A percentile compares a stretch with the other conserved stretches of the same genome.
Evolutionary conservation across 2,888 invertebrate genomes (phyloP).

Genomic region (Drosophila lutescens): DNA sequence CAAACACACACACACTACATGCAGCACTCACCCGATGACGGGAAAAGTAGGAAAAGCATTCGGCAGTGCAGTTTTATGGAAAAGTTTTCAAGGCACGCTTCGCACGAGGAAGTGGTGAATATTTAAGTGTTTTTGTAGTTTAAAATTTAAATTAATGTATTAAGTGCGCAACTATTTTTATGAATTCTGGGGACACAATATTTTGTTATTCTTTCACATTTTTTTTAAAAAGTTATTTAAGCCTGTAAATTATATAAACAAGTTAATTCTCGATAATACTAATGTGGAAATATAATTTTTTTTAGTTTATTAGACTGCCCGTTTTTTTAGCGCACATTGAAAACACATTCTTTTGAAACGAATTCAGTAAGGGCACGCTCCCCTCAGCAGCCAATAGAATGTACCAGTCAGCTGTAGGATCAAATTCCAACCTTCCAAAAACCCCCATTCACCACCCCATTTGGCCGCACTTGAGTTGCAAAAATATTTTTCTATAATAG

Average conservation of each 20-base stretch:
- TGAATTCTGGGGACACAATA: too few species aligned
- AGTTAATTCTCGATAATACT: too few species aligned
- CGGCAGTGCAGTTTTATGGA: slow-evolving; percentile 32
- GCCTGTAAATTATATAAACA: too few species aligned
- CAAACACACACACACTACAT: slow-evolving; percentile 16
- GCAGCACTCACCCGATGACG: not conserved
- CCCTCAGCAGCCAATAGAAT: slow-evolving; percentile 59
- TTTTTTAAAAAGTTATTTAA: too few species aligned
- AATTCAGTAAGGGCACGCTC: too few species aligned
- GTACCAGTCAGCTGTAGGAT: slow-evolving; percentile 30
- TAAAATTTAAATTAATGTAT: not conserved
- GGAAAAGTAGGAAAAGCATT: slow-evolving; percentile 35
- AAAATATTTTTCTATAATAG: slow-evolving; percentile 77
- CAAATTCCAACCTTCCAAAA: slow-evolving; percentile 6
- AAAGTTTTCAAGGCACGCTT: slow-evolving; percentile 32
- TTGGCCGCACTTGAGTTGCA: slow-evolving; percentile 43
- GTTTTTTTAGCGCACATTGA: too few species aligned
- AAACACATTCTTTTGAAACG: too few species aligned
- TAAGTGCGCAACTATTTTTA: not conserved
- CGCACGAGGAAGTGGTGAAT: slow-evolving; percentile 1
- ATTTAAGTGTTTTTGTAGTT: not conserved
- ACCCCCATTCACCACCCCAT: not conserved
- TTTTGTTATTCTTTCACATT: too few species aligned
- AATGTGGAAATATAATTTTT: too few species aligned
- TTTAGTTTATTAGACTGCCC: too few species aligned